A percentile compares a stretch with the other conserved stretches of the same genome.
Conservation (phyloP, 2,113 vertebrate genomes). For the Calcarius ornatus region DNA sequence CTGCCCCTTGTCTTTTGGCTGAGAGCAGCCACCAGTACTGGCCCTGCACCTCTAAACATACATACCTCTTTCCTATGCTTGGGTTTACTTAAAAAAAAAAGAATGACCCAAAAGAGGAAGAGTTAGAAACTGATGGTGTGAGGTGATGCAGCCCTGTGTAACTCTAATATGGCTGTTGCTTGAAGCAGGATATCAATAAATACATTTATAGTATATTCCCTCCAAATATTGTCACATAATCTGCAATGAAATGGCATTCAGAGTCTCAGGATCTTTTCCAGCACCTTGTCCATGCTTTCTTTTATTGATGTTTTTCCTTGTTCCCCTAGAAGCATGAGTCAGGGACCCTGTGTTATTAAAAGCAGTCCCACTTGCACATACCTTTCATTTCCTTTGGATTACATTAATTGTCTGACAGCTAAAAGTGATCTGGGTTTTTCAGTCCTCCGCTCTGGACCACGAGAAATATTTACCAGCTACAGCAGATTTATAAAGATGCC, state of each 20-base stretch:
- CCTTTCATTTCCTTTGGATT: slow-evolving; percentile 78
- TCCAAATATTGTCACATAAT: slow-evolving; percentile 11
- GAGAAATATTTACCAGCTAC: slow-evolving; percentile 74
- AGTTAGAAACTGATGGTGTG: background rate
- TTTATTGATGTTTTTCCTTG: slow-evolving; percentile 53
- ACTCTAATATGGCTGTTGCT: background rate
- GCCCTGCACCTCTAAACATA: background rate
- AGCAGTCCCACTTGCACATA: slow-evolving; percentile 63
- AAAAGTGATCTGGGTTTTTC: slow-evolving; percentile 71
- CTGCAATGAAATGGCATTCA: slow-evolving; percentile 33
- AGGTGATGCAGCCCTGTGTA: background rate
- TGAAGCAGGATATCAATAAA: background rate
- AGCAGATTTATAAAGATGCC: slow-evolving; percentile 78
- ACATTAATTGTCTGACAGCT: slow-evolving; percentile 79
- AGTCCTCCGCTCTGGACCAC: slow-evolving; percentile 53
- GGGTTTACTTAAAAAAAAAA: background rate
- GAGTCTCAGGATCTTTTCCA: slow-evolving; percentile 5
- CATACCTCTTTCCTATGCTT: background rate
- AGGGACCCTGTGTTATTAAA: slow-evolving; percentile 71
- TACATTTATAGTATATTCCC: slow-evolving; percentile 20
- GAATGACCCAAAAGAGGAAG: background rate
- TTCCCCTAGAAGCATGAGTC: slow-evolving; percentile 53
- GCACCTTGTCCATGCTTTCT: background rate
- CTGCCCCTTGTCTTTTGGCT: background rate
- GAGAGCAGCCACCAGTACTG: background rate